These are phyloP conservation scores for Loxodonta africana DNA, from an alignment of 2,113 vertebrate species.

Conservation along the genomic window DNA sequence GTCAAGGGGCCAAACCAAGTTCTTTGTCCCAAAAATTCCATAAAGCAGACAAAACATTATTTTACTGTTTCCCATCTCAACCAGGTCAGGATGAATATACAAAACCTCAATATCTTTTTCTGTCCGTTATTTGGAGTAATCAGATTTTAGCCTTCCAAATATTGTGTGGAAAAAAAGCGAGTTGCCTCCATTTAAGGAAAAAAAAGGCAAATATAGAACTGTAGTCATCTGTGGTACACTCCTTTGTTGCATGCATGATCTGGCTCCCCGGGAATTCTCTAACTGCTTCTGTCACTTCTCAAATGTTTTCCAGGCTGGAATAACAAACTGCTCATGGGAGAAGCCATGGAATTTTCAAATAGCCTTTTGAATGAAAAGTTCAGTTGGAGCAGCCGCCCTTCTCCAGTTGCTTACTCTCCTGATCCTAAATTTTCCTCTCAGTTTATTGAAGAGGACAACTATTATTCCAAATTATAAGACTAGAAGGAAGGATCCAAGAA, in stretches of 20 bases:
- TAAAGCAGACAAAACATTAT: background rate
- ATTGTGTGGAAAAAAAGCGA: conserved; percentile 63
- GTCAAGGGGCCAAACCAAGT: background rate
- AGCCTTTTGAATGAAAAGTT: conserved; percentile 40
- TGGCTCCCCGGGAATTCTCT: conserved; percentile 52
- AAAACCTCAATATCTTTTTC: conserved; percentile 14
- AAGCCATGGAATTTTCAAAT: background rate
- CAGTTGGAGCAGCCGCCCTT: background rate
- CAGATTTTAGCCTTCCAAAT: conserved; percentile 36
- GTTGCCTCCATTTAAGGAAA: background rate
- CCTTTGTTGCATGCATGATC: background rate
- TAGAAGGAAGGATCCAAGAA: background rate
- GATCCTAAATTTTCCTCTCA: background rate
- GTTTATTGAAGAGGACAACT: background rate
- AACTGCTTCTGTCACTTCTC: background rate
- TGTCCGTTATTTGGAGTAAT: conserved; percentile 1
- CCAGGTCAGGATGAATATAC: background rate
- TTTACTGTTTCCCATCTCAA: background rate
- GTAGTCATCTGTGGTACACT: background rate
- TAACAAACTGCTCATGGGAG: background rate
- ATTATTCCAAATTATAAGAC: background rate
- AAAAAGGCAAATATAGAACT: conserved; percentile 33
- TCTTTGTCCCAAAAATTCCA: background rate
- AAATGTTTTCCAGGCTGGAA: conserved; percentile 45
- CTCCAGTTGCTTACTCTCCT: background rate